Evolutionary conservation across 35 echinoderm and acorn worm genomes (phyloP).

Genomic region (Ophiothrix spiculata): DNA sequence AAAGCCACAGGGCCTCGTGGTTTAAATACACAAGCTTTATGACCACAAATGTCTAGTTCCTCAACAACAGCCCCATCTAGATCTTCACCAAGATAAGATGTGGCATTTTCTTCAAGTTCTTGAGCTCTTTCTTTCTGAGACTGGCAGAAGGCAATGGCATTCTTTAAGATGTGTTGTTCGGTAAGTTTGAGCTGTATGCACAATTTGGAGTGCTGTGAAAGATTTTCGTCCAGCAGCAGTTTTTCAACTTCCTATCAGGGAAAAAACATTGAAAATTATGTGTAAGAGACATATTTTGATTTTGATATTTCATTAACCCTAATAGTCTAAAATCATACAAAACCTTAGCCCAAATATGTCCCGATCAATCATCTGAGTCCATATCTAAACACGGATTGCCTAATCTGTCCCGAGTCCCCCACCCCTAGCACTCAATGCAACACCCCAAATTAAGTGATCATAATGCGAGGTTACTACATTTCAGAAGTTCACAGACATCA

Average conservation of each 20-base stretch:
- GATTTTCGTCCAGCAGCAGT: slow-evolving; percentile 20
- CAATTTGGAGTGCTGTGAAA: slow-evolving; percentile 41
- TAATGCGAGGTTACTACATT: too few species aligned
- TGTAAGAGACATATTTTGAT: too few species aligned
- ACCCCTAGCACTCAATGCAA: too few species aligned
- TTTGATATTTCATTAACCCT: too few species aligned
- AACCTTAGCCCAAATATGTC: too few species aligned
- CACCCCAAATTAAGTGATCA: too few species aligned
- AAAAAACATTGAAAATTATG: too few species aligned
- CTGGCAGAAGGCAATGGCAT: slow-evolving; percentile 55
- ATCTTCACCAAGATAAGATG: slow-evolving; percentile 19
- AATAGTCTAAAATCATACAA: too few species aligned
- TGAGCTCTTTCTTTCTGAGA: slow-evolving; percentile 28
- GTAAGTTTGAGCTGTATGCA: slow-evolving; percentile 52
- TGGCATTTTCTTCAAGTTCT: slow-evolving; percentile 52
- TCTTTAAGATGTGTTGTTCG: slow-evolving; percentile 73
- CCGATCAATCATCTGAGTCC: too few species aligned
- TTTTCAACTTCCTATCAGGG: slow-evolving; percentile 62
- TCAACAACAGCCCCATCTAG: slow-evolving; percentile 11
- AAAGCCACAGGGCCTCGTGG: neutral
- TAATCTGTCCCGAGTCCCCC: too few species aligned
- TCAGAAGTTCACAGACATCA: too few species aligned
- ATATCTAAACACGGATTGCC: too few species aligned
- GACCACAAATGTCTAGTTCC: slow-evolving; percentile 11
- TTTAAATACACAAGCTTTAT: neutral